phyloP scores from a whole-genome alignment of 2,888 invertebrate genomes.

The Selenia dentaria region DNA sequence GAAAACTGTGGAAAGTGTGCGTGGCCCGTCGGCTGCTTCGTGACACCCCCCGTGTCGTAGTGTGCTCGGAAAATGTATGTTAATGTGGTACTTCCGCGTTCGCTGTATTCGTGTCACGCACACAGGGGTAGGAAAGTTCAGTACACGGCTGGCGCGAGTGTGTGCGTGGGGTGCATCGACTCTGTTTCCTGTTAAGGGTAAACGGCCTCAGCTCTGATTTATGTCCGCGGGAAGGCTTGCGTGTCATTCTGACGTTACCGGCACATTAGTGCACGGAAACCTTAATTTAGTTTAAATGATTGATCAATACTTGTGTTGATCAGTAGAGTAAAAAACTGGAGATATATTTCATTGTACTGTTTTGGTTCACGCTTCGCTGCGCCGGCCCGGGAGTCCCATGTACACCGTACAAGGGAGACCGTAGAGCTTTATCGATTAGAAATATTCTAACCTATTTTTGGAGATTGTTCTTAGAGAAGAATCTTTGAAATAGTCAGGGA shows the following conservation, averaged over 20 bases:
- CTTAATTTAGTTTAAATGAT: slow-evolving; percentile 48
- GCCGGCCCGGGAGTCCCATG: slow-evolving; percentile 10
- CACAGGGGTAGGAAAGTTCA: slow-evolving; percentile 38
- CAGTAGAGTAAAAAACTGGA: slow-evolving; percentile 21
- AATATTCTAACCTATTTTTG: slow-evolving; percentile 1
- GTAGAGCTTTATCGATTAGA: slow-evolving; percentile 14
- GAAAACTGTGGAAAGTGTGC: slow-evolving; percentile 39
- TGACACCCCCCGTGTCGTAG: slow-evolving; percentile 43
- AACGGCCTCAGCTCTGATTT: slow-evolving; percentile 78
- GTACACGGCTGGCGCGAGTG: slow-evolving; percentile 35
- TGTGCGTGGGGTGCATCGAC: slow-evolving; percentile 79
- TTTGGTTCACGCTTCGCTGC: neutral
- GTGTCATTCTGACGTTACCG: slow-evolving; percentile 70
- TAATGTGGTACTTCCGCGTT: slow-evolving; percentile 78
- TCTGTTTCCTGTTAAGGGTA: slow-evolving; percentile 76
- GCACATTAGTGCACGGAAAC: slow-evolving; percentile 37
- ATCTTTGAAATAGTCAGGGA: too few relatives aligned
- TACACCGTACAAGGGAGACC: too few relatives aligned
- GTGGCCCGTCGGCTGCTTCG: neutral
- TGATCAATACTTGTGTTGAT: slow-evolving; percentile 41
- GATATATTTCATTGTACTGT: slow-evolving; percentile 22
- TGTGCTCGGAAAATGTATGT: slow-evolving; percentile 73
- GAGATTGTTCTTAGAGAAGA: too few relatives aligned
- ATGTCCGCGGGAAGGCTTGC: slow-evolving; percentile 70
- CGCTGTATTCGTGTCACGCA: slow-evolving; percentile 69